phyloP scores from a whole-genome alignment of 2,888 invertebrate genomes.

The Leptopterna dolabrata region DNA sequence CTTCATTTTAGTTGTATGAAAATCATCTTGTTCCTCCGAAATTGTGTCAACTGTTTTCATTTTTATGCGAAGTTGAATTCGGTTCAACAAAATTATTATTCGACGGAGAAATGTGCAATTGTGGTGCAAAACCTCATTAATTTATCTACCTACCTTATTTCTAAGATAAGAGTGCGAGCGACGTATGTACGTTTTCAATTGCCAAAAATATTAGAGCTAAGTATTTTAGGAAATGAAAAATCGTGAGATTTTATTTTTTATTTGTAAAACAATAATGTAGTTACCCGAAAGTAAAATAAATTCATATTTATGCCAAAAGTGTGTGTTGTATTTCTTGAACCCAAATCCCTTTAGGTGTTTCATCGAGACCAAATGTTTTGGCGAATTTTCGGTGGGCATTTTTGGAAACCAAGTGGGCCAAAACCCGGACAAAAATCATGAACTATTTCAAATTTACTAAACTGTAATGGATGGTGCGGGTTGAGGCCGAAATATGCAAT shows the following conservation, averaged over 20 bases:
- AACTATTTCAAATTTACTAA: too few species aligned
- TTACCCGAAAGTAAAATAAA: conserved; percentile 44
- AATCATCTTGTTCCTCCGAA: conserved; percentile 13
- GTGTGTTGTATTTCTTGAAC: background rate
- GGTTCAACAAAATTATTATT: background rate
- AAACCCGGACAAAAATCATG: too few species aligned
- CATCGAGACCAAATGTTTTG: too few species aligned
- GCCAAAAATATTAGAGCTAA: conserved; percentile 46
- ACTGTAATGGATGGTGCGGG: too few species aligned
- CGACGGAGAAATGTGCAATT: conserved; percentile 18
- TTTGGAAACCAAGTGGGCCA: too few species aligned
- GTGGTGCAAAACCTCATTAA: conserved; percentile 16
- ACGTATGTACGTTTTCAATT: conserved; percentile 32
- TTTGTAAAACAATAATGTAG: conserved; percentile 39
- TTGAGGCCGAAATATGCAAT: too few species aligned
- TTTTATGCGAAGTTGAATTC: background rate
- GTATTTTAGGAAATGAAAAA: background rate
- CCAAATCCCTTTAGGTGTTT: too few species aligned
- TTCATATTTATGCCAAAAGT: conserved; percentile 40
- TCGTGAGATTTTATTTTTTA: conserved; percentile 41
- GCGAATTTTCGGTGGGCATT: too few species aligned
- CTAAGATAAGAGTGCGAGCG: background rate
- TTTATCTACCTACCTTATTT: conserved; percentile 17
- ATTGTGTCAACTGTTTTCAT: background rate
- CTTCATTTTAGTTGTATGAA: conserved; percentile 5